Base-by-base conservation (phyloP, 2,888 invertebrate genomes). In the Chalcis sispes region DNA sequence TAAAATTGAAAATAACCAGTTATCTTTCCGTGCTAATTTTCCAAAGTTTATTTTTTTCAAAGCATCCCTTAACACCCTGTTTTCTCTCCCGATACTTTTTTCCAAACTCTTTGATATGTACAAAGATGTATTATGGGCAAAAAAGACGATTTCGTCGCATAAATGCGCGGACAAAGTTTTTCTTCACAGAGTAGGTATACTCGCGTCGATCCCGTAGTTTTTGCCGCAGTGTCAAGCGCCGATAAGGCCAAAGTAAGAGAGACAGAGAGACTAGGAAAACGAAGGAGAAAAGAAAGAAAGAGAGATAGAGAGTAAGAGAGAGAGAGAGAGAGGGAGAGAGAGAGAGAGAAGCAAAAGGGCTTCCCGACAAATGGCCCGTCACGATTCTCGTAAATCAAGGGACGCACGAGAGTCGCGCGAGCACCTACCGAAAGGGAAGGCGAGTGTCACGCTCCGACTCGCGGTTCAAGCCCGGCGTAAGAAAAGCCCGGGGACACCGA, bases 331-430 rank as follows among this genome's bases (percentile, higher is more conserved):
- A 42, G 36, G 50, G 66, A 73, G 61, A 58, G 52, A 59, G 56
- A 56, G 48, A 48, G 36, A 46, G 25, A 7, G 56, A 85, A 85
- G 85, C 80, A 85, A 81, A 85, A 84, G 84, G 83, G 76, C n/a
- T 81, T 79, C 66, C 79, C 86, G 87, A 88, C 88, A 87, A 88
- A 88, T 88, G 86, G 85, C 87, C 87, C 87, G 88, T 88, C 88
- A 88, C 81, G 84, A 84, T 82, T 85, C 84, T 85, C 88, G 86
- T 88, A 88, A 88, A 88, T 88, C 88, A 88, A 85, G 82, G 81
- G 67, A 74, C 77, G 66, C 58, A 20, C 48, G 36, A 81, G 81
- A 82, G 77, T 23, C 29, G 52, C 40, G 62, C 8, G 59, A 20
- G 36, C 18, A n/a, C n/a, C n/a, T n/a, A n/a, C n/a, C n/a, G n/a